These are phyloP conservation scores for Dione vanillae DNA, from an alignment of 2,888 invertebrate species.

Conservation along the genomic window DNA sequence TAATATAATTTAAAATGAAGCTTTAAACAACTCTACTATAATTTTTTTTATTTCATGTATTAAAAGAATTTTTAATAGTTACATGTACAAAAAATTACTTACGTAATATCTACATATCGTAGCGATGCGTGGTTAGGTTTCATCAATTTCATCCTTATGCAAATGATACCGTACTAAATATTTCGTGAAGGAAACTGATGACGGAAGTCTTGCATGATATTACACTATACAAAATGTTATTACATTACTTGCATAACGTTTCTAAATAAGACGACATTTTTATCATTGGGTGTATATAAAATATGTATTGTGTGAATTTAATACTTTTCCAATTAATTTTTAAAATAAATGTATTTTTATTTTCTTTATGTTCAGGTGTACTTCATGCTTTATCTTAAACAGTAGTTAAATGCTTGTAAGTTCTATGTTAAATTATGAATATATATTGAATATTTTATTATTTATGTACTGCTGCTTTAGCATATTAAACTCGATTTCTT, in stretches of 20 bases:
- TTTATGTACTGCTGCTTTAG: no score
- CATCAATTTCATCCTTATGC: conserved; percentile 34
- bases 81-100: not conserved
- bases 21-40: not conserved
- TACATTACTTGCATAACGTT: conserved; percentile 19
- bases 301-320: not conserved
- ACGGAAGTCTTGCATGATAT: conserved; percentile 38
- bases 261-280: conserved; percentile 19
- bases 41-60: not conserved
- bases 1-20: not conserved
- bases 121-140: conserved; percentile 33
- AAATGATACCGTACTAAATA: conserved; percentile 35
- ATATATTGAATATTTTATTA: no score
- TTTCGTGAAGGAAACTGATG: conserved; percentile 36
- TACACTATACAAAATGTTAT: conserved; percentile 31
- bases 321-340: conserved; percentile 6
- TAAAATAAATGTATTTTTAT: conserved; percentile 3
- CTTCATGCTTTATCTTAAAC: not conserved
- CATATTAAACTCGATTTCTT: no score
- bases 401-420: not conserved
- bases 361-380: not conserved
- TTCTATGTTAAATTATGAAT: not conserved
- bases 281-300: conserved; percentile 19
- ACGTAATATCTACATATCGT: conserved; percentile 15
- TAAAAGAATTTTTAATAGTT: not conserved